Conservation (phyloP, 2,888 invertebrate genomes). For the Hyalella azteca region DNA sequence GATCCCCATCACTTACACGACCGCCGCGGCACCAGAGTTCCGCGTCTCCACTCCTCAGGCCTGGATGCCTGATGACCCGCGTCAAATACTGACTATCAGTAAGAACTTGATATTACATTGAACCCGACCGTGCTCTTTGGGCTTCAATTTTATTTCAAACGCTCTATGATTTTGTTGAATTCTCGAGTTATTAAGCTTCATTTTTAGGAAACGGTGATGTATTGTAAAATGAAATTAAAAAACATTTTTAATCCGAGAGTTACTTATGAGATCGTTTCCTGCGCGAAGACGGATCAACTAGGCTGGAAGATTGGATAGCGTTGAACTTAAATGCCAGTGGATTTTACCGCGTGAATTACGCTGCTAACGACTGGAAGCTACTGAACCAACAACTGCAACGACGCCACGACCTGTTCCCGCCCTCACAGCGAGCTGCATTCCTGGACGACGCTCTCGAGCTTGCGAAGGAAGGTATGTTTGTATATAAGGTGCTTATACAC, state of each 20-base stretch:
- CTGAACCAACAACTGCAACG: conserved; percentile 72
- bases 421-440: conserved; percentile 83
- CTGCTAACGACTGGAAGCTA: conserved; percentile 76
- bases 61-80: background rate
- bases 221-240: too few relatives aligned
- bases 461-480: conserved; percentile 1
- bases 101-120: background rate
- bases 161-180: too few relatives aligned
- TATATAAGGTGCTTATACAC: too few relatives aligned
- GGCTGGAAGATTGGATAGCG: conserved; percentile 70
- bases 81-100: background rate
- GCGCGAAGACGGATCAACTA: background rate
- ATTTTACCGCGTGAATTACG: conserved; percentile 75
- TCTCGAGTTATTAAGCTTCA: too few relatives aligned
- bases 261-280: too few relatives aligned
- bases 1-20: conserved; percentile 24
- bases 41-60: background rate
- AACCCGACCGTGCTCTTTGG: too few relatives aligned
- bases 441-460: conserved; percentile 72
- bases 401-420: conserved; percentile 73
- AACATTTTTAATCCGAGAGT: too few relatives aligned
- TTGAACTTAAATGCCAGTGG: conserved; percentile 84
- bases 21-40: background rate
- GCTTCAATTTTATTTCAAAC: too few relatives aligned
- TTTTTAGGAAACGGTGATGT: too few relatives aligned